phyloP scores from a whole-genome alignment of 1,140 invertebrate genomes.

The Gryllus bimaculatus region DNA sequence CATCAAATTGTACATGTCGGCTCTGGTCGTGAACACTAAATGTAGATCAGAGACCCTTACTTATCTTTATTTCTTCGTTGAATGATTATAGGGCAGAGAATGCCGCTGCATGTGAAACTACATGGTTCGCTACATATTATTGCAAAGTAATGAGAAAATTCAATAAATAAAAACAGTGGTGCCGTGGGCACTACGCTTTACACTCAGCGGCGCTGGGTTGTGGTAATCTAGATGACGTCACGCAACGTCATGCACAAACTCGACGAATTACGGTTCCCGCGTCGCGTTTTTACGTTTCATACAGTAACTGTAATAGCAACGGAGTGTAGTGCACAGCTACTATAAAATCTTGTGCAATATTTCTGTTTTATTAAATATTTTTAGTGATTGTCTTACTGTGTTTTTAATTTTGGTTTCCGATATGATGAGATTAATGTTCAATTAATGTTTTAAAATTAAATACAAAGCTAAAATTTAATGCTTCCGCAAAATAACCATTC shows the following conservation, averaged over 20 bases:
- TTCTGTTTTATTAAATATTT: too few species aligned
- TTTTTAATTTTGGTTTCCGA: too few species aligned
- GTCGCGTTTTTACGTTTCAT: too few species aligned
- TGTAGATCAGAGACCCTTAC: neutral
- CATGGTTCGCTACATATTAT: neutral
- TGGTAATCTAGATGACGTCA: neutral
- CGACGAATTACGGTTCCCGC: too few species aligned
- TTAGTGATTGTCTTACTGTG: too few species aligned
- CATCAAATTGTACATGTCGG: neutral
- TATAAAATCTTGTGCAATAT: too few species aligned
- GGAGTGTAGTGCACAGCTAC: too few species aligned
- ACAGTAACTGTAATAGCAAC: too few species aligned
- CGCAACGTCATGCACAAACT: neutral
- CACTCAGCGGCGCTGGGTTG: neutral
- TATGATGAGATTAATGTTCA: too few species aligned
- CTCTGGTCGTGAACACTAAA: neutral
- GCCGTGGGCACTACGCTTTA: neutral
- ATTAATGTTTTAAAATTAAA: too few species aligned
- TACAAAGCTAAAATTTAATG: too few species aligned
- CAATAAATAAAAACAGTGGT: neutral
- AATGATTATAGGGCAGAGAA: neutral
- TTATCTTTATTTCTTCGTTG: neutral
- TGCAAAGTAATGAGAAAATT: neutral
- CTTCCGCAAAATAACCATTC: too few species aligned
- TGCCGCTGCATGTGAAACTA: neutral